Evolutionary conservation across 2,113 vertebrate species (phyloP).

Genomic region (Micromys minutus): DNA sequence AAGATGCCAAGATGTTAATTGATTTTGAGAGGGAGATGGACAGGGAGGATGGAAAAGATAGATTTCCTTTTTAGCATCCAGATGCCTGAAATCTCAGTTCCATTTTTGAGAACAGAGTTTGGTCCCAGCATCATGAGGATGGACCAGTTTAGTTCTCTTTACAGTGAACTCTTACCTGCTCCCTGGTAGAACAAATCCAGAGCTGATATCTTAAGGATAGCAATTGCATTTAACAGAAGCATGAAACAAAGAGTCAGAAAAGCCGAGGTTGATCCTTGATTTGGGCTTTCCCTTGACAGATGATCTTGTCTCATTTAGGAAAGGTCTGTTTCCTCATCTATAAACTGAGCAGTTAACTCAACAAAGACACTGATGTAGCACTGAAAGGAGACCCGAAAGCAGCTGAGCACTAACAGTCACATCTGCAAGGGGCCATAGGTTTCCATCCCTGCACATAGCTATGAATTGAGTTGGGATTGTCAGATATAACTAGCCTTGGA

Average conservation of each 20-base stretch:
- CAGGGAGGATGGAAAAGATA: neutral
- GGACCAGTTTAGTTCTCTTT: neutral
- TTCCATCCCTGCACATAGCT: neutral
- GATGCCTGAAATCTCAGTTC: conserved; percentile 4
- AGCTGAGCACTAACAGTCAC: neutral
- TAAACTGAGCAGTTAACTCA: conserved; percentile 7
- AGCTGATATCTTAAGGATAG: accelerated
- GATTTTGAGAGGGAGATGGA: neutral
- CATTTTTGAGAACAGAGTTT: neutral
- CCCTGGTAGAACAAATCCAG: too few relatives aligned
- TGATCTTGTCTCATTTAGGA: conserved; percentile 1
- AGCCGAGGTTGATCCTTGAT: neutral
- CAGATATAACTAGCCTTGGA: neutral
- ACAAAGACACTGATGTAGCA: neutral
- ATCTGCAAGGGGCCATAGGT: neutral
- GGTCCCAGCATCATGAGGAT: neutral
- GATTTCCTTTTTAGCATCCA: conserved; percentile 7
- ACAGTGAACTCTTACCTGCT: accelerated
- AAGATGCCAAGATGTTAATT: neutral
- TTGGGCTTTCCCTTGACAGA: neutral
- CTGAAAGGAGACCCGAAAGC: neutral
- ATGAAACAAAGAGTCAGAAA: neutral
- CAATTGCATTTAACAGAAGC: neutral
- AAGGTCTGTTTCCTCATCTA: conserved; percentile 50
- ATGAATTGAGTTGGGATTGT: conserved; percentile 1